A percentile compares a stretch with the other conserved stretches of the same genome.
Conservation (phyloP, 2,888 invertebrate genomes). For the Drosophila paramelanica region DNA sequence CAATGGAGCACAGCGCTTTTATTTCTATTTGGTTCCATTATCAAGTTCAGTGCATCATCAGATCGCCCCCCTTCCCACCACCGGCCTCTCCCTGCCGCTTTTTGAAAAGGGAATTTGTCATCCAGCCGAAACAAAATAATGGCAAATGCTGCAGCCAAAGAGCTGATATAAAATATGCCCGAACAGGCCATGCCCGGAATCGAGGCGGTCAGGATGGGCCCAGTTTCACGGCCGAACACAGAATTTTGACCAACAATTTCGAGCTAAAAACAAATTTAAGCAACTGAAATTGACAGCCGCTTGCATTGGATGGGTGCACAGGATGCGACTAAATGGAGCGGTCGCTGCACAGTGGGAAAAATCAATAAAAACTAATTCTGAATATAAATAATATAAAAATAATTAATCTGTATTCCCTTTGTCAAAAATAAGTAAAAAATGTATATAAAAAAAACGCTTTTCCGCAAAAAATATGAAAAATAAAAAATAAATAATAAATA, state of each 20-base stretch:
- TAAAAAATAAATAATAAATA: too few species aligned
- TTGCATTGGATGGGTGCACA: conserved; percentile 12
- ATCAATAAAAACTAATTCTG: not conserved
- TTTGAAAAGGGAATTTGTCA: conserved; percentile 53
- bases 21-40: conserved; percentile 34
- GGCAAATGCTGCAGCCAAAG: conserved; percentile 45
- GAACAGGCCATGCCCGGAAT: not conserved
- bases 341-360: conserved; percentile 36
- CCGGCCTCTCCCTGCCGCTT: not conserved
- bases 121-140: conserved; percentile 65
- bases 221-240: conserved; percentile 48
- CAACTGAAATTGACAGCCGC: conserved; percentile 76
- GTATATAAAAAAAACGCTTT: too few species aligned
- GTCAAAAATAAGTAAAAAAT: too few species aligned
- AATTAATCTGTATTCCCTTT: too few species aligned
- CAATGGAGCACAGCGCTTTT: conserved; percentile 34
- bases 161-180: conserved; percentile 67
- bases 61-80: not conserved
- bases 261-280: conserved; percentile 73
- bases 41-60: conserved; percentile 39
- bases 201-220: conserved; percentile 3
- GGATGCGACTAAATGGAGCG: conserved; percentile 44
- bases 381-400: not conserved
- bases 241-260: conserved; percentile 55
- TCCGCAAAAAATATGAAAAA: too few species aligned